Evolutionary conservation across 1,140 invertebrate genomes (phyloP), one percentile per base, ranked within the genome.

Genomic region (Neodiprion virginianus): DNA sequence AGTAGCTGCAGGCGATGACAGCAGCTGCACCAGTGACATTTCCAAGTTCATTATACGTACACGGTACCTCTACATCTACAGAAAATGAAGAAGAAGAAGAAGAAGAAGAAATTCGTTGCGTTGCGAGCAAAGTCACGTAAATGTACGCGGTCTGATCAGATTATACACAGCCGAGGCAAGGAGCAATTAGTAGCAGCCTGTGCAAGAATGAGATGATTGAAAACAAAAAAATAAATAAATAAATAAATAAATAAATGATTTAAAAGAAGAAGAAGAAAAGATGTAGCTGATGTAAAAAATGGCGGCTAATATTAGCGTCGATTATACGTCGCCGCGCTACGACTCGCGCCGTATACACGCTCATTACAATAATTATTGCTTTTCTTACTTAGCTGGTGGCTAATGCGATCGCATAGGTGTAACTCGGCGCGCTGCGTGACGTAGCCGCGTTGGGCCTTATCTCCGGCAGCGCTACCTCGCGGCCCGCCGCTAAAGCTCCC

Each of bases 341-440:
- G 53, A 28, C 47, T 70, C 68, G 72, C 69, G 71, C 28, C 28
- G 28, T 14, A 17, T 14, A 70, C 68, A 28, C 21, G 69, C 72
- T 80, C 76, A 76, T 79, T 79, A 78, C 67, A 72, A 78, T 78
- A 79, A 81, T 79, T 77, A 77, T 81, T 77, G 70, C 65, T 74
- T 71, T 73, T 70, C 21, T 69, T 69, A 69, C 67, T 69, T 69
- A 47, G 67, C 67, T 17, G 1, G 40, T 14, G 11, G 21, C 67
- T 69, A 69, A 14, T 61, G 53, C 53, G 53, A 61, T 17, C 8
- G 53, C 53, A 61, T 4, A 61, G 53, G 53, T 8, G 53, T 61
- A 61, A 61, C n/a, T 61, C 53, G n/a, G 2, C 5, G 28, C 28
- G 28, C 28, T 40, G 28, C 28, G 28, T 40, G 28, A 40, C 28